phyloP scores from a whole-genome alignment of 1,140 invertebrate species.

The Pectinophora gossypiella region DNA sequence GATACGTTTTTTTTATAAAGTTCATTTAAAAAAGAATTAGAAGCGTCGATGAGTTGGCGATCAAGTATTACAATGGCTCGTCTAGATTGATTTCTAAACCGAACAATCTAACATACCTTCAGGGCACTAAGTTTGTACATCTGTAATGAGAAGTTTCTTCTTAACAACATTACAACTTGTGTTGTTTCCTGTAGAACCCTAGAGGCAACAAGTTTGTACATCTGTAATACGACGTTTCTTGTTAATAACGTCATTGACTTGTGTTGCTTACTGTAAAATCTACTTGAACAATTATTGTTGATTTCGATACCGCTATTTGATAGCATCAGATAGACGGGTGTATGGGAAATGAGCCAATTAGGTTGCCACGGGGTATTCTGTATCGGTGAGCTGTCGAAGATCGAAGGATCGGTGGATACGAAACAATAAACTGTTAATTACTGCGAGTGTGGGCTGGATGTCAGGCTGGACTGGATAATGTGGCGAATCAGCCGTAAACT shows the following conservation, averaged over 20 bases:
- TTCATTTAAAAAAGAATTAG: constrained; percentile 21
- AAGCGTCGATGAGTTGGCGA: constrained; percentile 27
- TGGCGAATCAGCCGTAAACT: too few relatives aligned
- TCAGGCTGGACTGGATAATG: too few relatives aligned
- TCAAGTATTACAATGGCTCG: neutral
- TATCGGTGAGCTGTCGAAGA: too few relatives aligned
- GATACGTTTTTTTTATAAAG: constrained; percentile 5
- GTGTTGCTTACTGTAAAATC: neutral
- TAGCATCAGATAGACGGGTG: neutral
- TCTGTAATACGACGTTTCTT: neutral
- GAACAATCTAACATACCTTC: too few relatives aligned
- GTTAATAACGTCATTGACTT: neutral
- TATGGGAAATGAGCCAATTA: constrained; percentile 2
- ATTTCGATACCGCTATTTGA: constrained; percentile 2
- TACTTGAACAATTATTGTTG: neutral
- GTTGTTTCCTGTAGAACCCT: neutral
- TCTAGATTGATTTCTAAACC: neutral
- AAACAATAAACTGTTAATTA: neutral
- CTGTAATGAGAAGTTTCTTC: neutral
- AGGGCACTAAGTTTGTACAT: neutral
- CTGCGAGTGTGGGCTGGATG: neutral
- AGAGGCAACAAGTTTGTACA: neutral
- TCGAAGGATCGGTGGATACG: neutral
- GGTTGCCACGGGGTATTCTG: neutral
- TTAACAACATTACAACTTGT: neutral